These are phyloP conservation scores for Asobara japonica DNA, from an alignment of 1,140 invertebrate species.

Conservation along the genomic window DNA sequence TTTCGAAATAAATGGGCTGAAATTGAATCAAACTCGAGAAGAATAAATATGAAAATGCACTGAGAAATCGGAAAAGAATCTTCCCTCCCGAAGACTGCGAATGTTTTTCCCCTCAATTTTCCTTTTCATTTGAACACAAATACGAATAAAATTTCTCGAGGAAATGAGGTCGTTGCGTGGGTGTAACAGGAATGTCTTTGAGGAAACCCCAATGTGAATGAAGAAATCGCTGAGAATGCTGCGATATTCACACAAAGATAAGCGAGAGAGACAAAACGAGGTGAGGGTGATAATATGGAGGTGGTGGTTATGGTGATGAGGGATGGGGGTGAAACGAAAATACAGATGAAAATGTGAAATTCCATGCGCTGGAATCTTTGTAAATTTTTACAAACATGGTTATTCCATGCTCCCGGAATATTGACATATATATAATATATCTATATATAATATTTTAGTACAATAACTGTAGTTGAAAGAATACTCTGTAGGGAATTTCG, in stretches of 20 bases:
- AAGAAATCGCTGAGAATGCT: slow-evolving; percentile 2
- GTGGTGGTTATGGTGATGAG: neutral
- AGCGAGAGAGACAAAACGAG: neutral
- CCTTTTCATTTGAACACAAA: neutral
- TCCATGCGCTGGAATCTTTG: neutral
- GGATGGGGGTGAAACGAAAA: neutral
- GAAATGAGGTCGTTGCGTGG: neutral
- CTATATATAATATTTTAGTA: too few relatives aligned
- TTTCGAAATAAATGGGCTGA: too few relatives aligned
- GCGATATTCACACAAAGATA: slow-evolving; percentile 21
- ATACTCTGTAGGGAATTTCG: too few relatives aligned
- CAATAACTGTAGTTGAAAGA: too few relatives aligned
- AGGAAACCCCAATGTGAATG: neutral
- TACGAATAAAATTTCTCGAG: neutral
- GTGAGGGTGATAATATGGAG: neutral
- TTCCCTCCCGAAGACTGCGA: neutral
- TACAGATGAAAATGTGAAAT: neutral
- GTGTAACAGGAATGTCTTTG: neutral
- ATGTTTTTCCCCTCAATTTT: neutral
- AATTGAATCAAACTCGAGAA: too few relatives aligned
- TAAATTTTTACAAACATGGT: too few relatives aligned
- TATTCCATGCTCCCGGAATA: too few relatives aligned
- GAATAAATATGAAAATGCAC: neutral
- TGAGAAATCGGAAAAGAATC: neutral
- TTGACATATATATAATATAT: too few relatives aligned